Evolutionary conservation across 2,797 vertebrate genomes (phyloP), one percentile per base, ranked within the genome.

Genomic region (Kryptopterus vitreolus): DNA sequence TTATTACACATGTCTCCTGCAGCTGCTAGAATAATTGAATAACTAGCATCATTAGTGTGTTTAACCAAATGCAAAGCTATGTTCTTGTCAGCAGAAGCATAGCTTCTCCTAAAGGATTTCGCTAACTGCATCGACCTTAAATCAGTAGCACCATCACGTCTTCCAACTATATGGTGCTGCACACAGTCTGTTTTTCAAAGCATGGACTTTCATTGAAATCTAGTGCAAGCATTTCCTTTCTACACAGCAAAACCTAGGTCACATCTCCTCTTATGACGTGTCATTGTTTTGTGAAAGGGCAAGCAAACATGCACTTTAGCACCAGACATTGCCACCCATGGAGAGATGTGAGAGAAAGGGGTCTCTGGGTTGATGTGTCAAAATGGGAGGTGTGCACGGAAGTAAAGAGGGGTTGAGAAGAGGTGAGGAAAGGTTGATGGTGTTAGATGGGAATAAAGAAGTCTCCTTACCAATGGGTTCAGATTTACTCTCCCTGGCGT

Each of bases 401-500:
- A 90, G 86, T 90, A 90, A 85, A 88, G 89, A 58, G 79, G 86
- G 86, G 86, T 85, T 87, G 85, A 85, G 59, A 82, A 76, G 81
- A 79, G 90, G 92, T 93, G 92, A 92, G 92, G 91, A 91, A 90
- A 92, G 91, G 93, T 94, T 94, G 92, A 95, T 95, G 94, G 94
- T 92, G 91, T 94, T 94, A 93, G 93, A 95, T 95, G 93, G 92
- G 91, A 92, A 91, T 93, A 94, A 94, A 95, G 93, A 94, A 94
- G 93, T 91, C 94, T 94, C 93, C 93, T 93, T 94, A 93, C 93
- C 93, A 92, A 83, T 90, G 80, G 85, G 90, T 89, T 87, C 92
- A 92, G 91, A 92, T 91, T 85, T 89, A 92, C 88, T 89, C 90
- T 93, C 90, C 90, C 89, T 92, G 92, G 91, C 84, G 88, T 90